Evolutionary conservation across 2,113 vertebrate species (phyloP).

Genomic region (Catharus fuscescens): DNA sequence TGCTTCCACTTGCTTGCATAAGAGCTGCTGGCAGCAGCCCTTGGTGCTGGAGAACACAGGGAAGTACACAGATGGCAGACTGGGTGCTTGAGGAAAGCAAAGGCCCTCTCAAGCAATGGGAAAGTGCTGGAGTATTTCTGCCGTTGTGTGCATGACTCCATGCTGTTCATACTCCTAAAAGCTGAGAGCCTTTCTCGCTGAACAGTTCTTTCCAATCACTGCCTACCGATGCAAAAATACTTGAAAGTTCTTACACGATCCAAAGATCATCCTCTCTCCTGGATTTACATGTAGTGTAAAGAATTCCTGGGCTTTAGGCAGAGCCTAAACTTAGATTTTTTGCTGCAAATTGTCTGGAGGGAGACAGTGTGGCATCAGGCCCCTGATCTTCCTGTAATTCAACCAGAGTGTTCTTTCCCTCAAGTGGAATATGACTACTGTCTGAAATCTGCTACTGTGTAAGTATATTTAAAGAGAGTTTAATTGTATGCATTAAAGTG

Average conservation of each 20-base stretch:
- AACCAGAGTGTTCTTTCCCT: neutral
- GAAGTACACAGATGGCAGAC: neutral
- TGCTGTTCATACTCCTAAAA: neutral
- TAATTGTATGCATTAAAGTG: neutral
- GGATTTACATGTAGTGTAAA: neutral
- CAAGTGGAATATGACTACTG: neutral
- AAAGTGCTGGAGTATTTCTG: neutral
- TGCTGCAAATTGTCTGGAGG: neutral
- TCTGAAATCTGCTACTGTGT: neutral
- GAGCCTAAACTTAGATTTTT: neutral
- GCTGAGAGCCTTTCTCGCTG: neutral
- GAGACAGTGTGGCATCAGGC: neutral
- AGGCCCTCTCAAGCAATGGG: neutral
- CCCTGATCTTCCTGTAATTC: neutral
- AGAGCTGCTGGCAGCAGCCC: neutral
- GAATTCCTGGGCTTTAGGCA: neutral
- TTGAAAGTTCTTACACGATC: neutral
- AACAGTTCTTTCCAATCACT: neutral
- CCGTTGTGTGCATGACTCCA: neutral
- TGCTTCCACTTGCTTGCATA: neutral
- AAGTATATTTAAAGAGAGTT: neutral
- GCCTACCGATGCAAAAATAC: neutral
- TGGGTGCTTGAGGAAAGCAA: neutral
- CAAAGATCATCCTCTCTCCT: neutral
- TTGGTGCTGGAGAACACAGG: neutral